Conservation (phyloP, 2,888 invertebrate species). For the Erebia palarica region DNA sequence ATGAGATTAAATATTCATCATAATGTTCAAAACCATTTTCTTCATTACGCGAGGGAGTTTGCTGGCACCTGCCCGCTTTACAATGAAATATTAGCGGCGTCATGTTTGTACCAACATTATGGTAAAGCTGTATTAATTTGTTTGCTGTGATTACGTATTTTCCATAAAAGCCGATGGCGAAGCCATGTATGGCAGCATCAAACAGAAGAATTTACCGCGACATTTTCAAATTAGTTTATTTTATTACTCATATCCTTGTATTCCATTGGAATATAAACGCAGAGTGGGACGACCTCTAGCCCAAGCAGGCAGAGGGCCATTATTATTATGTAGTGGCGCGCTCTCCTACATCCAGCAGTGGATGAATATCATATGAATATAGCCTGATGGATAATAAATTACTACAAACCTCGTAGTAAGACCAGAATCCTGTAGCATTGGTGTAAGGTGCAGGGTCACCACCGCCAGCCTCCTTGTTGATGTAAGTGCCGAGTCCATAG, state of each 20-base stretch:
- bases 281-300: too few species aligned
- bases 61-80: conserved; percentile 26
- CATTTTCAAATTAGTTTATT: too few species aligned
- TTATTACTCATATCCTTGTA: too few species aligned
- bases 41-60: conserved; percentile 15
- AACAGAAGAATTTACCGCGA: too few species aligned
- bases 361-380: too few species aligned
- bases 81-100: conserved; percentile 7
- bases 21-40: conserved; percentile 30
- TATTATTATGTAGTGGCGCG: too few species aligned
- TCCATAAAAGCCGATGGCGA: neutral
- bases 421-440: conserved; percentile 92
- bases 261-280: too few species aligned
- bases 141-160: conserved; percentile 3
- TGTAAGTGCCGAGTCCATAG: conserved; percentile 92
- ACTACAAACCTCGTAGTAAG: conserved; percentile 89
- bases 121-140: neutral
- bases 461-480: conserved; percentile 95
- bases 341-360: too few species aligned
- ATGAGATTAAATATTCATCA: conserved; percentile 31
- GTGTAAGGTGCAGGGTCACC: conserved; percentile 93
- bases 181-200: too few species aligned
- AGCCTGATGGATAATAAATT: neutral
- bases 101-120: conserved; percentile 4
- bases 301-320: too few species aligned